Percentiles rank a stretch among this genome's conserved stretches.
phyloP scores from a whole-genome alignment of 2,888 invertebrate species.

The Fissipunctia ypsillon region DNA sequence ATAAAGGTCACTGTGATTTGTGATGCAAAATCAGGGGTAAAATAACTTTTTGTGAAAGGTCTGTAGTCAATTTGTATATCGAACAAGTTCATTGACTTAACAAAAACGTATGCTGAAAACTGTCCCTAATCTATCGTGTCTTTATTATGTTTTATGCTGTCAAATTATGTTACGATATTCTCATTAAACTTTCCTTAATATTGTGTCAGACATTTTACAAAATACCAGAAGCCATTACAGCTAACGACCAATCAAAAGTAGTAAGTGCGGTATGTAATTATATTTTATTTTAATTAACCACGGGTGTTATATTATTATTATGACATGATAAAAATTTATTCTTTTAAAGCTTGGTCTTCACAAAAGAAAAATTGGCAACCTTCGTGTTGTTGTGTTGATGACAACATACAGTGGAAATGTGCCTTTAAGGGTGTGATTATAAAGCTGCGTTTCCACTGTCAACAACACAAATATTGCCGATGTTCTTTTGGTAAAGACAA shows the following conservation, averaged over 20 bases:
- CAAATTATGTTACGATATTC: background rate
- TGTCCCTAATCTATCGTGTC: too few relatives aligned
- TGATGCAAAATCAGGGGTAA: too few relatives aligned
- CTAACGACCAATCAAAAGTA: slow-evolving; percentile 82
- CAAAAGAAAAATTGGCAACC: background rate
- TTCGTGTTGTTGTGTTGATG: too few relatives aligned
- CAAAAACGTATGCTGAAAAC: too few relatives aligned
- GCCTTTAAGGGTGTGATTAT: background rate
- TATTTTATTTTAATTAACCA: background rate
- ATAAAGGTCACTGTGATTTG: too few relatives aligned
- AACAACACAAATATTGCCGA: background rate
- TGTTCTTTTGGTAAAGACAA: background rate
- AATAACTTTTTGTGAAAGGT: too few relatives aligned
- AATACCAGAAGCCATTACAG: slow-evolving; percentile 89
- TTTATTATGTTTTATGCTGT: too few relatives aligned
- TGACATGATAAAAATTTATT: background rate
- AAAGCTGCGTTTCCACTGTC: background rate
- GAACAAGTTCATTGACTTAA: too few relatives aligned
- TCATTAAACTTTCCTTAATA: slow-evolving; percentile 67
- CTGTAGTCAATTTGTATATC: too few relatives aligned
- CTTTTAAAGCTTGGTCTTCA: background rate
- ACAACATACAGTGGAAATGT: too few relatives aligned
- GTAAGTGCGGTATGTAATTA: slow-evolving; percentile 81
- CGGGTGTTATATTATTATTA: background rate
- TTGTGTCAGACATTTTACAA: slow-evolving; percentile 89